Evolutionary conservation across 2,113 vertebrate genomes (phyloP), one percentile per base, ranked within the genome.

Genomic region (Nyctereutes procyonoides): DNA sequence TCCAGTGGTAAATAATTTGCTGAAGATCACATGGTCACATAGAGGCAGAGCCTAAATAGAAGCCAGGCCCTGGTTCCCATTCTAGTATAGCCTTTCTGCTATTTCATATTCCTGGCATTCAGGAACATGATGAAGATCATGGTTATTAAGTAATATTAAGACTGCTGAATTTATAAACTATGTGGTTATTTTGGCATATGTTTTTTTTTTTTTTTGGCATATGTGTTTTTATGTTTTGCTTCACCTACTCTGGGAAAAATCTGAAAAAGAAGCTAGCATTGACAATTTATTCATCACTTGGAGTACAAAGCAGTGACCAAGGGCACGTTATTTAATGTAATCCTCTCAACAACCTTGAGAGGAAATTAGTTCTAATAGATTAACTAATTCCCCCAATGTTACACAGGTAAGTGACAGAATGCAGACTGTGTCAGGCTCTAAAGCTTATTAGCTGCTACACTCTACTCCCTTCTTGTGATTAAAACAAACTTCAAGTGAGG

Each of bases 201-300:
- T 94, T 17, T 84, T 74, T 93, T 4, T 80, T n/a, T n/a, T n/a
- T n/a, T 90, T 82, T 84, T 67, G 35, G 11, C 20, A 7, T 76
- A 55, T 67, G 87, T 94, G 22, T 84, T 74, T 93, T 4, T 80
- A 60, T 67, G 32, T 56, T 92, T 77, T 71, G 62, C n/a, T 90
- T 95, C n/a, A 69, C 53, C 53, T 89, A 30, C n/a, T 91, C 85
- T 38, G 82, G 48, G 35, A 62, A 92, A 95, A 83, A 88, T 83
- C 74, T 77, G 13, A 38, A 93, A 81, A 73, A 69, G 24, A 69
- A 93, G 63, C 38, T 19, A 69, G 12, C 43, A 83, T 32, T 82
- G 76, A 53, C 14, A 65, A 90, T n/a, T 77, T 63, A 73, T 43
- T 88, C 73, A 69, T 76, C 53, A 51, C 63, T 96, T 62, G 26